phyloP scores from a whole-genome alignment of 2,797 vertebrate genomes.

The Megaceryle alcyon region DNA sequence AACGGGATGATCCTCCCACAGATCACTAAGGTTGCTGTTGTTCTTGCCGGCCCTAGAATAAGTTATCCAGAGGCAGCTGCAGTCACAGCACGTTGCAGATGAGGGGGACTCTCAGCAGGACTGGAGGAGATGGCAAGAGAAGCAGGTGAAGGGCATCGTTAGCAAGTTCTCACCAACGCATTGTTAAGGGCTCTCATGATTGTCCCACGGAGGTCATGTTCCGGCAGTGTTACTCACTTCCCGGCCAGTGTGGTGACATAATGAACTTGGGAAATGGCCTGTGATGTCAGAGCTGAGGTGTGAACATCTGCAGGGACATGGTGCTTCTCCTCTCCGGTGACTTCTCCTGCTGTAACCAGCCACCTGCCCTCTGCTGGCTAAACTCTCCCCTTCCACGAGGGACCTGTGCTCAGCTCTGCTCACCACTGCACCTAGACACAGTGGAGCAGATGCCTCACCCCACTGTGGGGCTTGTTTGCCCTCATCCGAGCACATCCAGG shows the following conservation, averaged over 20 bases:
- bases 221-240: background rate
- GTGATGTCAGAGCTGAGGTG: background rate
- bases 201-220: background rate
- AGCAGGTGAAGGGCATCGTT: background rate
- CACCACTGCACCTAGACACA: rapidly evolving
- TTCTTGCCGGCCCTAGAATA: background rate
- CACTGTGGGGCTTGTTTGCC: rapidly evolving
- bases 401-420: rapidly evolving
- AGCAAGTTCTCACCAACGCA: background rate
- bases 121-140: background rate
- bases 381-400: background rate
- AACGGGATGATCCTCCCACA: background rate
- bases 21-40: background rate
- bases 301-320: background rate
- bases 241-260: background rate
- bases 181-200: background rate
- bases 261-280: background rate
- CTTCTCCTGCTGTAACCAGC: background rate
- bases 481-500: background rate
- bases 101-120: background rate
- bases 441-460: rapidly evolving
- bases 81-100: rapidly evolving
- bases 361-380: slow-evolving; percentile 2
- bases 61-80: background rate
- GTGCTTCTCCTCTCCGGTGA: background rate